Evolutionary conservation across 2,888 invertebrate species (phyloP), one percentile per base, ranked within the genome.

Genomic region (Andricus curvator): DNA sequence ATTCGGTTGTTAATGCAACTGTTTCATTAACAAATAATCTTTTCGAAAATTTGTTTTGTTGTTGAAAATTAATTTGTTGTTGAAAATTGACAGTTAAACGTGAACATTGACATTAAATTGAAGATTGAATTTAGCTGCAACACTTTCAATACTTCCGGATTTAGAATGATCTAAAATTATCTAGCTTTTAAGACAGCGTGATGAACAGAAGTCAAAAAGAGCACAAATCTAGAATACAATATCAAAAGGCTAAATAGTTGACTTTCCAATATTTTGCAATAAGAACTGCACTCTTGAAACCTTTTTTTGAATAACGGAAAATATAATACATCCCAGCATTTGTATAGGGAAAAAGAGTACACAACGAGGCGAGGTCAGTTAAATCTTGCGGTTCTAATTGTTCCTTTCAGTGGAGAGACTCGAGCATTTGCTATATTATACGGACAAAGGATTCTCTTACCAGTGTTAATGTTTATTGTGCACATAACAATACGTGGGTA

Each of bases 381-480:
- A 56, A 56, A 56, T 56, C 56, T 56, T 56, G 56, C 56, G n/a
- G 56, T 11, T 56, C 56, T 56, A 56, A 56, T n/a, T 56, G 56
- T 56, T 56, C 56, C 9, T 11, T 48, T 48, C n/a, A 56, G 56
- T n/a, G 1, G 48, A 56, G 56, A n/a, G 56, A 56, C n/a, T 56
- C 56, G 56, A 56, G 56, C 56, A 56, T 56, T 56, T 20, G n/a
- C 56, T 56, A n/a, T 56, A n/a, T 56, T n/a, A n/a, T 56, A 56
- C n/a, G 56, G 56, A 56, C 56, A 56, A 56, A 56, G 56, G 56
- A n/a, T 56, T 56, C n/a, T 56, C 9, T 56, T 56, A 11, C 56
- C 56, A 20, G 56, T 56, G 56, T n/a, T 56, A 56, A 56, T 56
- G 56, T 56, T 56, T 56, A 56, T 56, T 56, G 56, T 56, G 3